Base-by-base conservation (phyloP, 2,888 invertebrate genomes). In the Protophormia terraenovae region DNA sequence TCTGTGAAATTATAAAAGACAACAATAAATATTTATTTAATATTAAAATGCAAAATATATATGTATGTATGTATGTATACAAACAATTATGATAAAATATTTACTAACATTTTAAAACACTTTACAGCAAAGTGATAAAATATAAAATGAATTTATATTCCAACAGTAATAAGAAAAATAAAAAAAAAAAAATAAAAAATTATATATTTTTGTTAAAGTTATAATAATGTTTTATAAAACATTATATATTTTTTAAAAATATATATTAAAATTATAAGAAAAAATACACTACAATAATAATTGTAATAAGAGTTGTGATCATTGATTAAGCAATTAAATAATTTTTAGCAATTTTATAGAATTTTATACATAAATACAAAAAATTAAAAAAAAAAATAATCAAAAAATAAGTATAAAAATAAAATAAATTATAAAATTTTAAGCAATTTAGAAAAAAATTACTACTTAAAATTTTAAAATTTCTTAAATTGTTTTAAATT, bases 231-330 rank as follows among this genome's bases (percentile, higher is more conserved):
- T 8, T 71, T 50, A 71, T 58, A 45, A 60, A 72, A 45, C 50
- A 67, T 47, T 60, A 41, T 53, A 72, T 8, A 80, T 58, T 19
- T 77, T 55, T 66, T 76, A 2, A 62, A 85, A 75, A 75, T 38
- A 58, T 64, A 80, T 41, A 60, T 58, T 14, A 81, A 16, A 71
- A n/a, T n/a, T n/a, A n/a, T n/a, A n/a, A n/a, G n/a, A 58, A 76
- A 66, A 80, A 83, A 82, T 86, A 87, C 73, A 77, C 72, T 69
- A 81, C 22, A 66, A 83, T 81, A 84, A 87, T n/a, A n/a, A 87
- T 87, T 86, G 80, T 87, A 89, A 88, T 92, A 92, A 92, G 92
- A 92, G 92, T 92, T 92, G 92, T 92, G 92, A 92, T 92, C 92
- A 92, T 92, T 92, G 90, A 91, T 90, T 92, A 91, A 92, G 92